Evolutionary conservation across 2,113 vertebrate genomes (phyloP), one percentile per base, ranked within the genome.

Genomic region (Chunga burmeisteri): DNA sequence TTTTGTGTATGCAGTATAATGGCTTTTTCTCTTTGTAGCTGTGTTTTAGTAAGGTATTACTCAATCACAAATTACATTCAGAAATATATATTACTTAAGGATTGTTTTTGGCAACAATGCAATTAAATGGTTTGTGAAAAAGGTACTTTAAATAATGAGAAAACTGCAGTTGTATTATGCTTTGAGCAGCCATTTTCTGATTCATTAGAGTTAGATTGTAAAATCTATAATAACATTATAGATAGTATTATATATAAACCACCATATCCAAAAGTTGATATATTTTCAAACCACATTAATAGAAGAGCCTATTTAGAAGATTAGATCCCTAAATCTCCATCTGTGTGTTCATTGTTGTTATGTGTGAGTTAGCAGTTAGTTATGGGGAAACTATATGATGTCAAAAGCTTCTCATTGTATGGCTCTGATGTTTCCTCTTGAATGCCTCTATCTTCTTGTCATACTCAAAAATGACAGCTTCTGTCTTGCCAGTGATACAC

Each of bases 71-170:
- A 61, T 84, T 88, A 4, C 34, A 30, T 89, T 82, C 46, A 77
- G 71, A 89, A 65, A 79, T n/a, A 50, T 26, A 1, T 65, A 58
- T 71, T 87, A 52, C 20, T 61, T 72, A 61, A 75, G 56, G 65
- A 42, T 56, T 74, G 52, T 14, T 83, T 94, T 84, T 91, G 44
- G 62, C 49, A 72, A 58, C 14, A 68, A 4, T 2, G 26, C 53
- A 93, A 93, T 93, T 91, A 96, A 94, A 93, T 73, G 73, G n/a
- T 47, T 95, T 84, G 32, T 90, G 73, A 32, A 89, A 82, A 80
- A 65, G 17, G 30, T 92, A 5, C 42, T 91, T 59, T 82, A 88
- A 95, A 94, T 91, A 87, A 81, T 92, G 86, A 95, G 81, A 82
- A 87, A 87, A 72, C 46, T 70, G 18, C 8, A 56, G 40, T 71